phyloP scores from a whole-genome alignment of 2,888 invertebrate species.

The Netelia fuscicornis region DNA sequence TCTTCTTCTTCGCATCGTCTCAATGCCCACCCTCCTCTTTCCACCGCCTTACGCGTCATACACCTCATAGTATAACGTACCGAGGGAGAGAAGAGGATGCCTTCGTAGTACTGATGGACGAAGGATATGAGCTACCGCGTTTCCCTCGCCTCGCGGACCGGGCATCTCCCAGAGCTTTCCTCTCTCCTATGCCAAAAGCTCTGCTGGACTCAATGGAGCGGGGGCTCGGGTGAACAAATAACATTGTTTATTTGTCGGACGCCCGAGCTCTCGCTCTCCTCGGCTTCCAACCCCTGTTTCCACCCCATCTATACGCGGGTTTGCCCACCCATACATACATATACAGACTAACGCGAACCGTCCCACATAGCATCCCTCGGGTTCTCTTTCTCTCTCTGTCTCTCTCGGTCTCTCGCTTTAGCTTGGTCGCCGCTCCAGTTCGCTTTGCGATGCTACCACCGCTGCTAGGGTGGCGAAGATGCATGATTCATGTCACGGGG shows the following conservation, averaged over 20 bases:
- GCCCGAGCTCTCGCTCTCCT: conserved; percentile 70
- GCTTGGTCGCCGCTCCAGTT: conserved; percentile 71
- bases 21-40: conserved; percentile 22
- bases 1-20: conserved; percentile 37
- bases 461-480: conserved; percentile 75
- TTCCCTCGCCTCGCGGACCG: conserved; percentile 29
- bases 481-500: conserved; percentile 82
- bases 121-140: conserved; percentile 30
- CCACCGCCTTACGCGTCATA: conserved; percentile 25
- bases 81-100: conserved; percentile 5
- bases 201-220: conserved; percentile 70
- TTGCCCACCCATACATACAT: conserved; percentile 9
- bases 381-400: conserved; percentile 34
- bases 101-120: conserved; percentile 23
- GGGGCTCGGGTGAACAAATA: conserved; percentile 77
- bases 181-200: conserved; percentile 56
- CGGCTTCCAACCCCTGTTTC: conserved; percentile 66
- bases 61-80: conserved; percentile 7
- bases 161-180: conserved; percentile 34
- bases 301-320: conserved; percentile 44
- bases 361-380: conserved; percentile 47
- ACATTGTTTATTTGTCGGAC: conserved; percentile 82
- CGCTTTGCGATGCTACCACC: conserved; percentile 60
- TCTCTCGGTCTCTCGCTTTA: conserved; percentile 28
- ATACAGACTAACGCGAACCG: conserved; percentile 18